Percentiles rank a stretch among this genome's conserved stretches.
These are phyloP conservation scores for Eulemur mongoz DNA, from an alignment of 2,797 vertebrate genomes.

Conservation along the genomic window DNA sequence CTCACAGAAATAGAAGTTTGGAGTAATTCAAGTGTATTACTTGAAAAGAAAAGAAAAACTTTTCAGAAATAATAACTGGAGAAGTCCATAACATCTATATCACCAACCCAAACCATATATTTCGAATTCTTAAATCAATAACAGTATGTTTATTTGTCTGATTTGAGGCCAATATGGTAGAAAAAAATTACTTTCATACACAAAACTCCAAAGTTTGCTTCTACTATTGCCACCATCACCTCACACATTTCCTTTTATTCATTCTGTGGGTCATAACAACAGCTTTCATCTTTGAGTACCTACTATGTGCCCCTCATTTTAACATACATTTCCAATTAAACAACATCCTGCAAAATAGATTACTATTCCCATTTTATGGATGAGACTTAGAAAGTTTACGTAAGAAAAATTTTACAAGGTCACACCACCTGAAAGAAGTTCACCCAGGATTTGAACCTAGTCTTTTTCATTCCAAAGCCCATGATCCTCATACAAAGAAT, in stretches of 20 bases:
- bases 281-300: slow-evolving; percentile 9
- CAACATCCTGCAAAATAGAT: not conserved
- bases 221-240: not conserved
- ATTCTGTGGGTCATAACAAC: not conserved
- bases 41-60: not conserved
- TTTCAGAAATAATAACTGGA: slow-evolving; percentile 10
- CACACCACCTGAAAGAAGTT: not conserved
- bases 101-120: not conserved
- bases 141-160: not conserved
- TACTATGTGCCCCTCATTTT: slow-evolving; percentile 14
- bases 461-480: not conserved
- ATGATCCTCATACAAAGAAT: not conserved
- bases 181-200: not conserved
- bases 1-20: not conserved
- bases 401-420: not conserved
- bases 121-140: slow-evolving; percentile 10
- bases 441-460: not conserved
- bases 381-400: not conserved
- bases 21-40: not conserved
- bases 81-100: not conserved
- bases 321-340: not conserved
- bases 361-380: not conserved
- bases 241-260: not conserved
- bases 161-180: not conserved
- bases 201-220: not conserved